These are phyloP conservation scores for Dryobotodes eremita DNA, from an alignment of 2,888 invertebrate genomes.

Conservation along the genomic window DNA sequence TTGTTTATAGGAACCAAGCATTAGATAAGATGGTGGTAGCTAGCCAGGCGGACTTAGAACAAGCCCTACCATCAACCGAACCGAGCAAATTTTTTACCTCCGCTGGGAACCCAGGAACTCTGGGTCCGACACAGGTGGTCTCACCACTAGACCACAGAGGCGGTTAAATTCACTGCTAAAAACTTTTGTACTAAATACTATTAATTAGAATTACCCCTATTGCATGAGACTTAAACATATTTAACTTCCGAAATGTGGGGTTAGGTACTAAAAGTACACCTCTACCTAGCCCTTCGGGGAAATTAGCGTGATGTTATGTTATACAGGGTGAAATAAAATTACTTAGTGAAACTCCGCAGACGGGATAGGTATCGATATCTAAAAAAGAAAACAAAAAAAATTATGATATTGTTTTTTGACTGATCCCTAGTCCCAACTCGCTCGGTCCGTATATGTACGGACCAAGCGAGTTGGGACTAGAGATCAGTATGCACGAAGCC, in stretches of 20 bases:
- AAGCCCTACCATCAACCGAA: neutral
- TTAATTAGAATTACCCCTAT: neutral
- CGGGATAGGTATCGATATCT: neutral
- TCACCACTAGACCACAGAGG: too few species aligned
- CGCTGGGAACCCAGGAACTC: too few species aligned
- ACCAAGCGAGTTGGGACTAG: too few species aligned
- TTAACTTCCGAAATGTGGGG: neutral
- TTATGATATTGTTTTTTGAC: neutral
- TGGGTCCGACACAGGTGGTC: too few species aligned
- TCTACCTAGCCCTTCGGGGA: neutral
- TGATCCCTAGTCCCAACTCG: too few species aligned
- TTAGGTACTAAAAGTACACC: neutral
- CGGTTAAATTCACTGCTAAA: too few species aligned
- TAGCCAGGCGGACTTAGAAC: neutral
- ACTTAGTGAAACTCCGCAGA: neutral
- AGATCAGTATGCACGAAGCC: too few species aligned
- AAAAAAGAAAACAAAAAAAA: neutral
- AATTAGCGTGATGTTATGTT: neutral
- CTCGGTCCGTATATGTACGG: too few species aligned
- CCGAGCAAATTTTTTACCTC: neutral
- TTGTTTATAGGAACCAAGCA: too few species aligned
- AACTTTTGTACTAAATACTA: too few species aligned
- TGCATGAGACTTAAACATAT: neutral
- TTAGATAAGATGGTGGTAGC: neutral
- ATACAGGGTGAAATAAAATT: neutral